Evolutionary conservation across 2,113 vertebrate species (phyloP), one percentile per base, ranked within the genome.

Genomic region (Trogon surrucura): DNA sequence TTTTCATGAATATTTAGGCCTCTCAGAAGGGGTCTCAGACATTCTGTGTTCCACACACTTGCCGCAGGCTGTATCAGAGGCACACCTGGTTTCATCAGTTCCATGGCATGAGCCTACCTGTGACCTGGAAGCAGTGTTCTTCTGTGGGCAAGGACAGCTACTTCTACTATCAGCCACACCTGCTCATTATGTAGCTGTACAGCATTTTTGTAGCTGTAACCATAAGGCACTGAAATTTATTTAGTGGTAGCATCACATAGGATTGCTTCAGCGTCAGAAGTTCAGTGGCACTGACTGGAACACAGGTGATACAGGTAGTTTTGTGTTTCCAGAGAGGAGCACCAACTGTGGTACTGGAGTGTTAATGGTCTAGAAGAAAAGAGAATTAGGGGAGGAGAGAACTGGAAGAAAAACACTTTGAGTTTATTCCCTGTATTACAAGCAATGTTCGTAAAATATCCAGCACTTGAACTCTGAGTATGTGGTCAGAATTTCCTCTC

Each of bases 401-500:
- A 70, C 0, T 6, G 41, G 38, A 88, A 71, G 44, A 51, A 82
- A 91, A 91, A 3, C 23, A 53, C 15, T 83, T 62, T 38, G 60
- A 83, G 36, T 91, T 94, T 91, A 38, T 91, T 91, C 19, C 10
- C 32, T 78, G 9, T 71, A 4, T 88, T 84, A 54, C 25, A 75
- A 79, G 41, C 27, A 77, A 65, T 27, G 29, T 75, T 80, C 67
- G 64, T 83, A 61, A 94, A 78, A 83, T 45, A 91, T 44, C 69
- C 86, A 92, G 47, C 2, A 4, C 78, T 93, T 94, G 80, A 95
- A 95, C 91, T 87, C 54, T 77, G 81, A 88, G 34, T 93, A 77
- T 86, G 77, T 95, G 85, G 92, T 90, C 95, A 95, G 94, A 97
- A 92, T 94, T 96, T 96, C 95, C 93, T 96, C 88, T 96, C 85